Percentiles rank a stretch among this genome's conserved stretches.
Conservation (phyloP, 23 tunicate genomes). For the Botrylloides violaceus region DNA sequence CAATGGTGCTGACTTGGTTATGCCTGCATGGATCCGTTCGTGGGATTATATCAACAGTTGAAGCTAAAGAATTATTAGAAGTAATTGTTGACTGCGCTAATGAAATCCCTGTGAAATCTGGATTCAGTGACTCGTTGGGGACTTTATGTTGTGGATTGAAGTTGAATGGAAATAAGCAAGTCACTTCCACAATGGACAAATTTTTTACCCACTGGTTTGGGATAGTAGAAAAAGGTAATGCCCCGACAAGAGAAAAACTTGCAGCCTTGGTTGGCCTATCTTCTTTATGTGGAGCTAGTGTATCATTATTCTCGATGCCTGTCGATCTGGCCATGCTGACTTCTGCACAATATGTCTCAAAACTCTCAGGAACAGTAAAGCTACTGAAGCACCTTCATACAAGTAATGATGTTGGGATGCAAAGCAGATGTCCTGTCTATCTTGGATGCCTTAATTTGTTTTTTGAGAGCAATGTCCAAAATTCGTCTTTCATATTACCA, state of each 20-base stretch:
- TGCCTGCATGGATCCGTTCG: constrained; percentile 21
- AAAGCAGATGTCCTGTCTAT: constrained; percentile 16
- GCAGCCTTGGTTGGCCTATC: constrained; percentile 38
- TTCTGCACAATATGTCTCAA: neutral
- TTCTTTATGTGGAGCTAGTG: constrained; percentile 35
- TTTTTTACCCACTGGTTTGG: constrained; percentile 24
- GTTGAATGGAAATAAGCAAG: neutral
- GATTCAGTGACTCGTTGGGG: constrained; percentile 20
- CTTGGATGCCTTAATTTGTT: constrained; percentile 40
- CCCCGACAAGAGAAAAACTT: constrained; percentile 61
- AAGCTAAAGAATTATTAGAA: neutral
- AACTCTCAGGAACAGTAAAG: constrained; percentile 27
- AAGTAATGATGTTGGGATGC: constrained; percentile 35
- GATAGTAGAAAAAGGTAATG: constrained; percentile 14
- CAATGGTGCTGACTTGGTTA: constrained; percentile 3
- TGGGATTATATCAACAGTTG: neutral
- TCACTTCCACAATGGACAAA: constrained; percentile 2
- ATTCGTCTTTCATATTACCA: constrained; percentile 17
- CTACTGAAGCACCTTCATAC: constrained; percentile 15
- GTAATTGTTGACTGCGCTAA: neutral
- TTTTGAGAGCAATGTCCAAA: constrained; percentile 13
- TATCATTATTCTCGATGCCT: constrained; percentile 9
- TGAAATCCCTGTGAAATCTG: constrained; percentile 30
- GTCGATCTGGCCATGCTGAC: constrained; percentile 12
- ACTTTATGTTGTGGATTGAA: constrained; percentile 21